Evolutionary conservation across 2,888 invertebrate genomes (phyloP), one percentile per base, ranked within the genome.

Genomic region (Zaprionus lineosus): DNA sequence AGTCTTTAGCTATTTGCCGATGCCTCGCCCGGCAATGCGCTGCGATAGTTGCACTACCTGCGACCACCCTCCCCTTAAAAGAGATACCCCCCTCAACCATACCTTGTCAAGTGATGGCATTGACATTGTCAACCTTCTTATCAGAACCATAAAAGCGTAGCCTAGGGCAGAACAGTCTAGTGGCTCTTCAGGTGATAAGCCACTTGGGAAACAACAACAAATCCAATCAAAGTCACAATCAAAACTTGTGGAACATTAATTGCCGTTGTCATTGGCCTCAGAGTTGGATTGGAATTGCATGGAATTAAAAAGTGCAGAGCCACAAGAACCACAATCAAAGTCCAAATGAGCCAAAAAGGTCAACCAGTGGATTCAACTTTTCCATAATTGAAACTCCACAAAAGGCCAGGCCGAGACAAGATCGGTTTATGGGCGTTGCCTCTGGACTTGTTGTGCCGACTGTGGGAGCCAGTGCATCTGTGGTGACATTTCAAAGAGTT

Each of bases 61-160:
- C 9, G 18, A 21, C 5, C 16, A 24, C 11, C 7, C 19, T 36
- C 21, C 24, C n/a, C 12, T 4, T n/a, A n/a, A n/a, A n/a, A n/a
- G n/a, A n/a, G n/a, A n/a, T n/a, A n/a, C n/a, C n/a, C n/a, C n/a
- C n/a, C n/a, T n/a, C n/a, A n/a, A n/a, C n/a, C n/a, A n/a, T n/a
- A n/a, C n/a, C n/a, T n/a, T n/a, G n/a, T n/a, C n/a, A n/a, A n/a
- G n/a, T n/a, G n/a, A n/a, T 26, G 48, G 46, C 70, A 57, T 70
- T 76, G 31, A 67, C 59, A 40, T 63, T 75, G 75, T 78, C 70
- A 66, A 70, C 60, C 69, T 66, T 70, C 56, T 59, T 75, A 77
- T 78, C 78, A 64, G 56, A 9, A 15, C 15, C 73, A 47, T 67
- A 71, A 74, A 69, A 41, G 4, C 53, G 44, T 44, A 14, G 19